Percentiles rank a stretch among this genome's conserved stretches.
These are phyloP conservation scores for Mastomys natalensis DNA, from an alignment of 2,113 vertebrate genomes.

Conservation along the genomic window DNA sequence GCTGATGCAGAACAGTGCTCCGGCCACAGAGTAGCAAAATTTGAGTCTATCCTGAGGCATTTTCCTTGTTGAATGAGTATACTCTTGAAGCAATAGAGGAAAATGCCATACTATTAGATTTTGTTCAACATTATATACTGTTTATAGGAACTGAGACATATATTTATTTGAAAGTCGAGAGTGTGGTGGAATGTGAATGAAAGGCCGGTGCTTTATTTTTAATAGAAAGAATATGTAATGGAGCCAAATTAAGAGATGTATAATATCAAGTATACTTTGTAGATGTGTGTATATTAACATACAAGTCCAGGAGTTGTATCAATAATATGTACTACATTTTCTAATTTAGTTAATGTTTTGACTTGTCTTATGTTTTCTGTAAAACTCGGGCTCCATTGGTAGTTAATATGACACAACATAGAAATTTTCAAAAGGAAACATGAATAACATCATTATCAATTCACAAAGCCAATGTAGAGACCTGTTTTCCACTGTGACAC, in stretches of 20 bases:
- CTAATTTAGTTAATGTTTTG: constrained; percentile 6
- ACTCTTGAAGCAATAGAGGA: background rate
- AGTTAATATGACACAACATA: constrained; percentile 41
- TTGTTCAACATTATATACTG: background rate
- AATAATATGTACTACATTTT: background rate
- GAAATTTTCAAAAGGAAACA: constrained; percentile 29
- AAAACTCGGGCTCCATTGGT: background rate
- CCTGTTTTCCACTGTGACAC: constrained; percentile 27
- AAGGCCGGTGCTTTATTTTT: background rate
- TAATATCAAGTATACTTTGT: background rate
- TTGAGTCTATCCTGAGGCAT: background rate
- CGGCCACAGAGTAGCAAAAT: background rate
- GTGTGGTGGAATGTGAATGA: background rate
- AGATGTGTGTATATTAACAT: background rate
- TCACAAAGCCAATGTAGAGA: background rate
- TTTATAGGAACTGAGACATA: background rate
- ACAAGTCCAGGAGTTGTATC: background rate
- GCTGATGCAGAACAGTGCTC: background rate
- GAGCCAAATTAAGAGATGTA: background rate
- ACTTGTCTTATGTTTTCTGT: background rate
- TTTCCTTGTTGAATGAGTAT: background rate
- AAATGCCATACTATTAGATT: background rate
- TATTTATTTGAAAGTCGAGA: background rate
- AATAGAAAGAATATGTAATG: constrained; percentile 29
- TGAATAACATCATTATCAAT: constrained; percentile 3